Percentiles rank a stretch among this genome's conserved stretches.
These are phyloP conservation scores for Euproctis similis DNA, from an alignment of 2,888 invertebrate species.

Conservation along the genomic window DNA sequence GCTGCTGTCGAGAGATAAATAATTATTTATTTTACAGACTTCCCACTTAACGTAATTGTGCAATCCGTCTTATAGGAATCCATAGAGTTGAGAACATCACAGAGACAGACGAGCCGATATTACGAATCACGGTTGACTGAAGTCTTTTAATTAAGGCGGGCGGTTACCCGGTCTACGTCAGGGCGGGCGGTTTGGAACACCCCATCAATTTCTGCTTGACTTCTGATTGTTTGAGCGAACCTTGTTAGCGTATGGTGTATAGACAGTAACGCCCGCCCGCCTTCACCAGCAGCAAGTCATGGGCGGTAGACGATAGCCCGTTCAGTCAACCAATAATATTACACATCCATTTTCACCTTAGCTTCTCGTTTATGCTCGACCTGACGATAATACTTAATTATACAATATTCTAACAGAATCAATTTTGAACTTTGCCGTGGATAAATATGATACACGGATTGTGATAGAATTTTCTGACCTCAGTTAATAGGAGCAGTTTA, in stretches of 20 bases:
- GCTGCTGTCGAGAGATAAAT: constrained; percentile 9
- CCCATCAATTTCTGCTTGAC: constrained; percentile 61
- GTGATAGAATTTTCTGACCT: no score
- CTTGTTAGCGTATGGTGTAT: constrained; percentile 40
- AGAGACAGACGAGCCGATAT: constrained; percentile 54
- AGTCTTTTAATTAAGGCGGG: constrained; percentile 67
- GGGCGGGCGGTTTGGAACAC: constrained; percentile 36
- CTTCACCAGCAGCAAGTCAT: constrained; percentile 14
- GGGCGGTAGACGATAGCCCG: constrained; percentile 18
- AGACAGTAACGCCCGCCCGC: constrained; percentile 8
- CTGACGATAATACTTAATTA: constrained; percentile 18
- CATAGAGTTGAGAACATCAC: constrained; percentile 38
- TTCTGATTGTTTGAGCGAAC: constrained; percentile 58
- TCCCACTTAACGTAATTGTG: constrained; percentile 21
- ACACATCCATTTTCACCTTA: constrained; percentile 9
- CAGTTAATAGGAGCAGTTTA: no score
- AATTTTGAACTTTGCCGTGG: no score
- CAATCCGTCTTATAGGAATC: constrained; percentile 30
- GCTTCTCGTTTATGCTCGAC: constrained; percentile 21
- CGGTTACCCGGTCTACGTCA: constrained; percentile 31
- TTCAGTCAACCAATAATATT: constrained; percentile 16
- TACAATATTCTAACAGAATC: constrained; percentile 9
- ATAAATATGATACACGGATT: no score
- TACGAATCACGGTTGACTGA: constrained; percentile 62
- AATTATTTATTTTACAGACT: constrained; percentile 16